phyloP scores from a whole-genome alignment of 2,888 invertebrate genomes.

The Nomada lathburiana region DNA sequence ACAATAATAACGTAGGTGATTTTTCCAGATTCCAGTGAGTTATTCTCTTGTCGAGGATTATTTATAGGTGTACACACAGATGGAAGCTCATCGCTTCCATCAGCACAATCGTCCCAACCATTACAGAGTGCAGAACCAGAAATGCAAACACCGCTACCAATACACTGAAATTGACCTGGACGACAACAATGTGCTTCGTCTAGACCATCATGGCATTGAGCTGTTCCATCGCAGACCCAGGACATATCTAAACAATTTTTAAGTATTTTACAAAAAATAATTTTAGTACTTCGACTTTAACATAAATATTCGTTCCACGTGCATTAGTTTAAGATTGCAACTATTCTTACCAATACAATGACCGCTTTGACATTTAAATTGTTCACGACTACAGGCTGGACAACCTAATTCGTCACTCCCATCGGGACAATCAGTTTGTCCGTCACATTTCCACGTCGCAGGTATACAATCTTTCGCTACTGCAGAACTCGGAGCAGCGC shows the following conservation, averaged over 20 bases:
- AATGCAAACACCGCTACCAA: slow-evolving; percentile 90
- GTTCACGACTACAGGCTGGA: slow-evolving; percentile 89
- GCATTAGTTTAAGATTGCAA: not conserved
- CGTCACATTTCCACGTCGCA: slow-evolving; percentile 91
- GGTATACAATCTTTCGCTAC: slow-evolving; percentile 89
- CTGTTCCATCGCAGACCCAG: slow-evolving; percentile 87
- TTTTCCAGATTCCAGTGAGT: slow-evolving; percentile 83
- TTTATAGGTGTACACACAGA: slow-evolving; percentile 86
- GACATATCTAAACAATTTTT: slow-evolving; percentile 78
- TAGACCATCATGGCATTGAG: slow-evolving; percentile 89
- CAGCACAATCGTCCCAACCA: slow-evolving; percentile 91
- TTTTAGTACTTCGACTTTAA: not conserved
- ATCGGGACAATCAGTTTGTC: slow-evolving; percentile 92
- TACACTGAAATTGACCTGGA: slow-evolving; percentile 88
- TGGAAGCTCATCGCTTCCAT: slow-evolving; percentile 92
- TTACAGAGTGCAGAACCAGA: slow-evolving; percentile 90
- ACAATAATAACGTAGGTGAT: slow-evolving; percentile 86
- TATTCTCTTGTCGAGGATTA: slow-evolving; percentile 83
- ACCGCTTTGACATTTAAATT: slow-evolving; percentile 88
- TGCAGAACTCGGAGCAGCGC: slow-evolving; percentile 85
- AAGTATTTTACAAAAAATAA: not conserved
- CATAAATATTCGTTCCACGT: slow-evolving; percentile 3
- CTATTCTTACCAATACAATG: slow-evolving; percentile 87
- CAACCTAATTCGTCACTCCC: slow-evolving; percentile 92
- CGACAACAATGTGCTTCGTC: slow-evolving; percentile 90